A percentile compares a stretch with the other conserved stretches of the same genome.
Conservation (phyloP, 1,140 invertebrate species). For the Drosophila watanabei region DNA sequence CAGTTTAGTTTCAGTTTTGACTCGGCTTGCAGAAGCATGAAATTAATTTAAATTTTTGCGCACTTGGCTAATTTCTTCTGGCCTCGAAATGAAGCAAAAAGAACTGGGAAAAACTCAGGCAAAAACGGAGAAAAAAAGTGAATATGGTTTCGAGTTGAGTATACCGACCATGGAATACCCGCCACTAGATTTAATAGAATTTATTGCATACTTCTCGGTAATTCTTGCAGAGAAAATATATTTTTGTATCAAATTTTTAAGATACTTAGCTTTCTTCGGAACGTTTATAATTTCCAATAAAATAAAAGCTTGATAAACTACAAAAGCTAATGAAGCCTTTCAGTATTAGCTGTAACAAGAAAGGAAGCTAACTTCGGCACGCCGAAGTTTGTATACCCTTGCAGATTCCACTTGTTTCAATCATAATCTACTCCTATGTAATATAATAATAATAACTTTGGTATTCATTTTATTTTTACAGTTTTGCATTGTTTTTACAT, state of each 20-base stretch:
- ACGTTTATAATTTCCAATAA: not conserved
- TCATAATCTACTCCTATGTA: too few relatives aligned
- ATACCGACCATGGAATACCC: constrained; percentile 1
- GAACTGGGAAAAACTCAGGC: constrained; percentile 20
- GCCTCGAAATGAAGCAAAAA: constrained; percentile 33
- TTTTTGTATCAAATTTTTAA: too few relatives aligned
- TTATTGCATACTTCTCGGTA: not conserved
- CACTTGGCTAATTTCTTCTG: constrained; percentile 76
- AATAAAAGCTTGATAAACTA: not conserved
- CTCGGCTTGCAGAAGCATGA: constrained; percentile 72
- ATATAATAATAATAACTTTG: too few relatives aligned
- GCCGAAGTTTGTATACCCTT: too few relatives aligned
- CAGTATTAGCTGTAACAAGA: too few relatives aligned
- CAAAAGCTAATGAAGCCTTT: too few relatives aligned
- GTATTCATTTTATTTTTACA: too few relatives aligned
- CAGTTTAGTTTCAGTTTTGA: constrained; percentile 55
- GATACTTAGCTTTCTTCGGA: not conserved
- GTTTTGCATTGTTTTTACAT: too few relatives aligned
- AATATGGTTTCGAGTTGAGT: not conserved
- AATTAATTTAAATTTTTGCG: constrained; percentile 78
- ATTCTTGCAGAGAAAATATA: not conserved
- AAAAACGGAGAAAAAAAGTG: constrained; percentile 8
- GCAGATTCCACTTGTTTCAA: too few relatives aligned
- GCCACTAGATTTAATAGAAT: not conserved
- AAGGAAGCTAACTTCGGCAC: too few relatives aligned